phyloP scores from a whole-genome alignment of 2,888 invertebrate species.

The Cordilura impudica region DNA sequence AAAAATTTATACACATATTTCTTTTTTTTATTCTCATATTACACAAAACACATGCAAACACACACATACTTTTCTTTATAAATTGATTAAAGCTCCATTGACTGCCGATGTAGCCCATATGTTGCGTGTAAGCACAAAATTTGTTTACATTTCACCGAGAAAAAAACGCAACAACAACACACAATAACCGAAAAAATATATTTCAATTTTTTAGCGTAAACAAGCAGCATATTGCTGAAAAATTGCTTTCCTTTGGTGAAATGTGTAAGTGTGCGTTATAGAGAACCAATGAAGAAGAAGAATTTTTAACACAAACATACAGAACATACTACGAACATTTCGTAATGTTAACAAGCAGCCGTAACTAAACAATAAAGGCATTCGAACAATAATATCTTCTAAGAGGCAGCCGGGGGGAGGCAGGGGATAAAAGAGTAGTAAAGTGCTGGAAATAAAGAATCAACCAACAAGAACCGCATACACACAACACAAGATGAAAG shows the following conservation, averaged over 20 bases:
- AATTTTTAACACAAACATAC: neutral
- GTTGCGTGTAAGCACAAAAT: slow-evolving; percentile 14
- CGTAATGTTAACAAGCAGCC: slow-evolving; percentile 11
- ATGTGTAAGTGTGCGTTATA: neutral
- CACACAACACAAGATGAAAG: neutral
- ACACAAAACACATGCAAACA: too few species aligned
- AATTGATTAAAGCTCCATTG: slow-evolving; percentile 26
- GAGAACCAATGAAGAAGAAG: neutral
- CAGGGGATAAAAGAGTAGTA: neutral
- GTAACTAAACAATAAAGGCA: neutral
- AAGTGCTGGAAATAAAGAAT: neutral
- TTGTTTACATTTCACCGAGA: slow-evolving; percentile 32
- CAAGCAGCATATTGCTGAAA: slow-evolving; percentile 32
- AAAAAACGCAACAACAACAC: slow-evolving; percentile 6
- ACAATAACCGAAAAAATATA: neutral
- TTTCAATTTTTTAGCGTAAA: slow-evolving; percentile 15
- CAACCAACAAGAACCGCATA: neutral
- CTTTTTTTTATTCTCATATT: too few species aligned
- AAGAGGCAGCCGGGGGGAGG: too few species aligned
- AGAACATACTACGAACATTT: neutral
- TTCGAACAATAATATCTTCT: neutral
- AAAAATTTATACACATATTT: too few species aligned
- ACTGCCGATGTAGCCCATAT: slow-evolving; percentile 23
- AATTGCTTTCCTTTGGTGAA: slow-evolving; percentile 18
- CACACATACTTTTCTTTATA: neutral